A percentile compares a stretch with the other conserved stretches of the same genome.
phyloP scores from a whole-genome alignment of 2,797 vertebrate genomes.

The Mormyrops attenuatus region DNA sequence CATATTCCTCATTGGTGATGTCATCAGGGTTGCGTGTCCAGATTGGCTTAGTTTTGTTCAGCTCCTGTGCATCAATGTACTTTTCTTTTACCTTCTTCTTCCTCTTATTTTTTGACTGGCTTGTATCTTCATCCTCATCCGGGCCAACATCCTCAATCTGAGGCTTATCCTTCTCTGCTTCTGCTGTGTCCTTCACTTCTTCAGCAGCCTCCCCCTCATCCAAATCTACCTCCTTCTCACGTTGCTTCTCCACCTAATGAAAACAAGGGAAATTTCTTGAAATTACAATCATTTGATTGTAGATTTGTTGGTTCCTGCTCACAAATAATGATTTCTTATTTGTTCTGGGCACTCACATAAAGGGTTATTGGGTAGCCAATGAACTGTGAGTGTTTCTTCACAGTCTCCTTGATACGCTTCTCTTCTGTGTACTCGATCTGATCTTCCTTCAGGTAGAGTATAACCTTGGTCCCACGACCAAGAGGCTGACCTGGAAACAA shows the following conservation, averaged over 20 bases:
- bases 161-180: constrained; percentile 60
- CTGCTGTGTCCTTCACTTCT: constrained; percentile 46
- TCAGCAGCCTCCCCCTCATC: constrained; percentile 64
- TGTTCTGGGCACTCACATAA: constrained; percentile 59
- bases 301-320: background rate
- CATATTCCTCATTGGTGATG: constrained; percentile 86
- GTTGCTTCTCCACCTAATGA: constrained; percentile 66
- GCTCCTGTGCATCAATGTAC: constrained; percentile 75
- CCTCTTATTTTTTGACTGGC: constrained; percentile 69
- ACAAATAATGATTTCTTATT: background rate
- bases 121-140: constrained; percentile 68
- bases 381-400: constrained; percentile 83
- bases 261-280: background rate
- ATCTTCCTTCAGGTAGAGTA: constrained; percentile 73
- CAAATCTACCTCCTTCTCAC: constrained; percentile 68
- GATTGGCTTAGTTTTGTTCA: constrained; percentile 88
- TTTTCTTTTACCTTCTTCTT: constrained; percentile 76
- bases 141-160: constrained; percentile 69
- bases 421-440: constrained; percentile 86
- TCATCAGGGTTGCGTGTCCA: constrained; percentile 80
- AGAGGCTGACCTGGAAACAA: constrained; percentile 67
- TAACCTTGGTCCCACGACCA: constrained; percentile 83
- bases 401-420: constrained; percentile 79
- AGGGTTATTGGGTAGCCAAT: constrained; percentile 86
- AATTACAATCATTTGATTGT: background rate